Conservation (phyloP, 2,888 invertebrate species). For the Euclidia mi region DNA sequence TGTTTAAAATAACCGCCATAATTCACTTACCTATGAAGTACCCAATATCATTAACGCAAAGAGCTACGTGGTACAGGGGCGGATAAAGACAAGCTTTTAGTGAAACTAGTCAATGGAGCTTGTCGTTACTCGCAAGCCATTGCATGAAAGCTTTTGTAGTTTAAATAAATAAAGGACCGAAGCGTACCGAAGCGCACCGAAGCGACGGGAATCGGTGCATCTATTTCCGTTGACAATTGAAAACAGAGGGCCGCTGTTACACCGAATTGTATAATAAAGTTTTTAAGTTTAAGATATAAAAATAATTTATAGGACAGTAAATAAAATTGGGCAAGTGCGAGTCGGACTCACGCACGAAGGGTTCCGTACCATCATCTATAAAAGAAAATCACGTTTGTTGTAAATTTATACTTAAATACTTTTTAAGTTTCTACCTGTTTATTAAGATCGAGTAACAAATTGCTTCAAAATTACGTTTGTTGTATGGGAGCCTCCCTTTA, state of each 20-base stretch:
- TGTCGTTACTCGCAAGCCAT: constrained; percentile 50
- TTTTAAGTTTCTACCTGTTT: too few relatives aligned
- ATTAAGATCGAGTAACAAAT: too few relatives aligned
- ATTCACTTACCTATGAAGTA: background rate
- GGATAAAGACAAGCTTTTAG: constrained; percentile 38
- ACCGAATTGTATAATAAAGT: constrained; percentile 13
- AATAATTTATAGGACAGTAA: too few relatives aligned
- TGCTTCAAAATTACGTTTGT: too few relatives aligned
- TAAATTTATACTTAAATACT: too few relatives aligned
- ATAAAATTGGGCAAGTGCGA: too few relatives aligned
- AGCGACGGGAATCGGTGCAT: constrained; percentile 36
- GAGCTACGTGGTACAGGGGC: background rate
- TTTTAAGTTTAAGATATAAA: too few relatives aligned
- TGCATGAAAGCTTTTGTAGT: constrained; percentile 51
- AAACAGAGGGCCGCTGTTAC: constrained; percentile 34
- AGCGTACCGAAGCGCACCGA: constrained; percentile 21
- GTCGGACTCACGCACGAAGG: too few relatives aligned
- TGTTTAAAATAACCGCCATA: too few relatives aligned
- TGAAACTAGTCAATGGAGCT: constrained; percentile 35
- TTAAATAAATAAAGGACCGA: constrained; percentile 54
- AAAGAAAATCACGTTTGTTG: too few relatives aligned
- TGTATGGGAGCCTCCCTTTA: too few relatives aligned
- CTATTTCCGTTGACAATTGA: constrained; percentile 53
- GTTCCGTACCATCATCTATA: too few relatives aligned
- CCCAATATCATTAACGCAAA: background rate